phyloP scores from a whole-genome alignment of 1,140 invertebrate species.

The Drosophila suzukii region DNA sequence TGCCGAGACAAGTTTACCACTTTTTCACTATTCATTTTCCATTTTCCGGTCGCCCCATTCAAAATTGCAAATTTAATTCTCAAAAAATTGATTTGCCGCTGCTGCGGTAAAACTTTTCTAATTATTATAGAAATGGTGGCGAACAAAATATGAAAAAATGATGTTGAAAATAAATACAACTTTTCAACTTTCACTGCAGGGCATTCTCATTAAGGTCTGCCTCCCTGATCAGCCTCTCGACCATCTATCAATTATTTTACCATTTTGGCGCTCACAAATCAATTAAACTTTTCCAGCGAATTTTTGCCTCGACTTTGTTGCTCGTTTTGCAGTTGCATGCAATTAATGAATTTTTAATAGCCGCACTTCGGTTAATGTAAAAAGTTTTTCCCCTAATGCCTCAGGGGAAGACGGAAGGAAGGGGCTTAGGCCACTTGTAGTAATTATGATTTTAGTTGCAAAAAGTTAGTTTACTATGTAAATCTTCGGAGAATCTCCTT shows the following conservation, averaged over 20 bases:
- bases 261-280: conserved; percentile 67
- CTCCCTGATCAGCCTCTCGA: conserved; percentile 1
- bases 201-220: conserved; percentile 57
- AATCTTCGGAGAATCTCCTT: conserved; percentile 48
- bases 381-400: conserved; percentile 61
- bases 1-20: conserved; percentile 38
- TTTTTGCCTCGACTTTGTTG: conserved; percentile 43
- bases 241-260: conserved; percentile 76
- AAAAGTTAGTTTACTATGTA: conserved; percentile 57
- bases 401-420: not conserved
- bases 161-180: conserved; percentile 45
- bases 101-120: conserved; percentile 61
- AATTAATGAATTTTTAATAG: conserved; percentile 82
- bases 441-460: conserved; percentile 72
- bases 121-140: conserved; percentile 54
- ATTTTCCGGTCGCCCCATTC: conserved; percentile 37
- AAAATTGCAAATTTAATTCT: conserved; percentile 61
- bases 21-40: conserved; percentile 37
- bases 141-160: conserved; percentile 35
- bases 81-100: conserved; percentile 24
- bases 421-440: conserved; percentile 48
- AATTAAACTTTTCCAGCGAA: conserved; percentile 71
- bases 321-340: conserved; percentile 55
- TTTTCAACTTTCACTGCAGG: conserved; percentile 51
- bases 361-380: conserved; percentile 77